Evolutionary conservation across 2,888 invertebrate genomes (phyloP).

Genomic region (Minunthozetes semirufus): DNA sequence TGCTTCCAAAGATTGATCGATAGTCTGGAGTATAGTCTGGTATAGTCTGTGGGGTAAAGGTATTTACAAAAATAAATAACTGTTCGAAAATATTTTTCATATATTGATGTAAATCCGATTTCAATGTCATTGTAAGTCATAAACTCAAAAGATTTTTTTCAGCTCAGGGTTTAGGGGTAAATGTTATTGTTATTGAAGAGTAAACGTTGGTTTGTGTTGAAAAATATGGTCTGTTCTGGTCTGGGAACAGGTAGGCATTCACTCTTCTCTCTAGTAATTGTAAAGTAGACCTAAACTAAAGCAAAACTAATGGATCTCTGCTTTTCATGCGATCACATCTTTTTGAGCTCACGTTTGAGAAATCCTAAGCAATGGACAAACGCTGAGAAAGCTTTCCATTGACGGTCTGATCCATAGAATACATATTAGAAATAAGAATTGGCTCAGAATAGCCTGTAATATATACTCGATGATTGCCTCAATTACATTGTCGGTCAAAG

Average conservation of each 20-base stretch:
- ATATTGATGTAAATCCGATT: slow-evolving; percentile 23
- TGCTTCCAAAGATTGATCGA: slow-evolving; percentile 10
- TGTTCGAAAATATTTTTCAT: slow-evolving; percentile 18
- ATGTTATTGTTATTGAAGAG: slow-evolving; percentile 22
- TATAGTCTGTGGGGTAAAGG: too few species aligned
- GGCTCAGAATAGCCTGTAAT: background rate
- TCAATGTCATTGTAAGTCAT: slow-evolving; percentile 11
- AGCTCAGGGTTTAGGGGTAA: slow-evolving; percentile 5
- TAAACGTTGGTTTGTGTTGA: slow-evolving; percentile 10
- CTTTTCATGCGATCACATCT: slow-evolving; percentile 11
- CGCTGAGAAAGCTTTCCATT: background rate
- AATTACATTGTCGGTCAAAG: slow-evolving; percentile 21
- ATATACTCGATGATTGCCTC: background rate
- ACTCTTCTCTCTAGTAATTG: background rate
- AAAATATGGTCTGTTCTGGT: background rate
- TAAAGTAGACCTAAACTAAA: background rate
- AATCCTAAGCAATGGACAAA: background rate
- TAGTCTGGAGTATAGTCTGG: background rate
- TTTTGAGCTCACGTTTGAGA: background rate
- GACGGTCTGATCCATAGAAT: background rate
- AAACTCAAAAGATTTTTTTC: background rate
- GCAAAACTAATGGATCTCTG: slow-evolving; percentile 16
- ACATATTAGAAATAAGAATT: background rate
- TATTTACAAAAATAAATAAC: slow-evolving; percentile 10
- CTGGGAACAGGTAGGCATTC: slow-evolving; percentile 19